Evolutionary conservation across 2,113 vertebrate genomes (phyloP), one percentile per base, ranked within the genome.

Genomic region (Cynopterus brachyotis): DNA sequence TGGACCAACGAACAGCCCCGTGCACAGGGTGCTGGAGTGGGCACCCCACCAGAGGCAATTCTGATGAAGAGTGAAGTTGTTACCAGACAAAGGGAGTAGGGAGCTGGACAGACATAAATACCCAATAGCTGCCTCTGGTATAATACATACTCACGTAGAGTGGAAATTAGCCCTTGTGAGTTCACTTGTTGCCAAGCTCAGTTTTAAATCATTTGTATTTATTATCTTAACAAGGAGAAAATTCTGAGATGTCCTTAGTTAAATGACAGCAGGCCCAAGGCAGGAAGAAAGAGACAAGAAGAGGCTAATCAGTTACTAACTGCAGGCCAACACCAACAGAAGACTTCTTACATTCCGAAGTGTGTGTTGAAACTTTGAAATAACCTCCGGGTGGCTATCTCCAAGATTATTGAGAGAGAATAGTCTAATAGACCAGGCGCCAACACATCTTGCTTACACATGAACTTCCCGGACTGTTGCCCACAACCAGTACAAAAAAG

Each of bases 41-140:
- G 55, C 24, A 37, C n/a, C 62, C 40, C 15, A 66, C 28, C 12
- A 9, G 45, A 84, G 30, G 53, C 40, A 66, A 8, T 73, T 89
- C 47, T 89, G 40, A 50, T 7, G 32, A 13, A 76, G 30, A 83
- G 35, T 70, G 26, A 96, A 62, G 64, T n/a, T 0, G 26, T 57
- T 55, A 40, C 19, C 53, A 64, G 92, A 15, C 45, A 72, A 79
- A 32, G 4, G 2, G 19, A 81, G 11, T 7, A 55, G 50, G 24
- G 32, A 11, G 5, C 28, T 20, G 37, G 24, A 28, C 9, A 12
- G 3, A n/a, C 32, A 8, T n/a, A 53, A 72, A 35, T 42, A n/a
- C 30, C 6, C 1, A 3, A 12, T 16, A 7, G 47, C 37, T 50
- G 1, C 0, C 15, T n/a, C 6, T 55, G 32, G 7, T 32, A 9